Evolutionary conservation across 2,888 invertebrate species (phyloP).

Genomic region (Drosophila phalerata): DNA sequence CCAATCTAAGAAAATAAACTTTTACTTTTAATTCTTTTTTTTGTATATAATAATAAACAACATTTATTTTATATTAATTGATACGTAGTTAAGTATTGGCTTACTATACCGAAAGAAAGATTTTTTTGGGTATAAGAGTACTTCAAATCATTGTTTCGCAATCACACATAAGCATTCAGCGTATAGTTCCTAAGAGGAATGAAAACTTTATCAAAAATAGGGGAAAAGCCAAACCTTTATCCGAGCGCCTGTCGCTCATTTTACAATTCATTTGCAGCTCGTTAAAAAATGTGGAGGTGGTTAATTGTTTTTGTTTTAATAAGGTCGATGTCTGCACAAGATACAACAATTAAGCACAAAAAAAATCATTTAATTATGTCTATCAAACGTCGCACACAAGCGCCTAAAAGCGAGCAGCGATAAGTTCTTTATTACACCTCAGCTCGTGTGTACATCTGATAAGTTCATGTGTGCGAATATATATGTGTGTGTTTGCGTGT

Average conservation of each 20-base stretch:
- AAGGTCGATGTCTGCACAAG: conserved; percentile 65
- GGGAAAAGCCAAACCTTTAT: background rate
- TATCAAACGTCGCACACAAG: conserved; percentile 66
- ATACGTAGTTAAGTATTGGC: too few species aligned
- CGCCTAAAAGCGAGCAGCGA: conserved; percentile 69
- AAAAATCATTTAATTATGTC: conserved; percentile 80
- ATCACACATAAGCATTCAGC: conserved; percentile 42
- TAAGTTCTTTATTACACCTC: conserved; percentile 76
- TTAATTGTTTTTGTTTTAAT: conserved; percentile 56
- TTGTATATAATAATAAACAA: too few species aligned
- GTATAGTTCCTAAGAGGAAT: conserved; percentile 9
- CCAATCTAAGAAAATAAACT: too few species aligned
- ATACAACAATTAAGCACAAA: conserved; percentile 75
- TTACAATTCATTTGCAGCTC: conserved; percentile 77
- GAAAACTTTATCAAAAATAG: conserved; percentile 10
- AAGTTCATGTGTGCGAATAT: conserved; percentile 10
- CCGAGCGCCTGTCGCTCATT: conserved; percentile 53
- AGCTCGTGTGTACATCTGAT: conserved; percentile 39
- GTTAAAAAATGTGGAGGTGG: conserved; percentile 42
- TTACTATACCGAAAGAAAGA: too few species aligned
- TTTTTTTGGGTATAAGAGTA: too few species aligned
- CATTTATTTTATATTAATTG: too few species aligned
- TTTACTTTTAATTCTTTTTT: too few species aligned
- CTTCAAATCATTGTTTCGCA: too few species aligned
- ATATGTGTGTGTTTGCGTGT: conserved; percentile 17